phyloP scores from a whole-genome alignment of 2,797 vertebrate genomes.

The Chelonia mydas region DNA sequence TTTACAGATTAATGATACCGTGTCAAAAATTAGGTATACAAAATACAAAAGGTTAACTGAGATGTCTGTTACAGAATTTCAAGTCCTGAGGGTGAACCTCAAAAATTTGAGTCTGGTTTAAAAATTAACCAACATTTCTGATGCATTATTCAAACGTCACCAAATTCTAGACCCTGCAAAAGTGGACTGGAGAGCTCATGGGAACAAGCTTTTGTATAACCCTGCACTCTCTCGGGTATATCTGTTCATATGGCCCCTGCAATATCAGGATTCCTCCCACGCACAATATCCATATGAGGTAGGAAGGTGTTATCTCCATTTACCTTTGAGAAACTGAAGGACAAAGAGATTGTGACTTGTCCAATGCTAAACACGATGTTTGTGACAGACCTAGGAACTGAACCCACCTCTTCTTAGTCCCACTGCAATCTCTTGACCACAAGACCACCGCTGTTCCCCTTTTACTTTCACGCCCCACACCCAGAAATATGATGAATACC shows the following conservation, averaged over 20 bases:
- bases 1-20: neutral
- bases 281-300: neutral
- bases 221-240: neutral
- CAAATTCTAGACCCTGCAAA: neutral
- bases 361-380: neutral
- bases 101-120: neutral
- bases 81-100: neutral
- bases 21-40: neutral
- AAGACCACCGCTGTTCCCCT: neutral
- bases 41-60: neutral
- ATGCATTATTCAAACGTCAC: neutral
- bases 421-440: too few relatives aligned
- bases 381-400: neutral
- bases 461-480: too few relatives aligned
- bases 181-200: neutral
- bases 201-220: neutral
- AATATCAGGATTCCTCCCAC: neutral
- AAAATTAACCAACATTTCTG: neutral
- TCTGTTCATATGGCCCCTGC: neutral
- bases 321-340: neutral
- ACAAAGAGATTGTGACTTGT: neutral
- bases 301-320: neutral
- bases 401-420: neutral
- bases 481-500: neutral
- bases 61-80: neutral